Conservation (phyloP, 2,797 vertebrate species). For the Danio kyathit region DNA sequence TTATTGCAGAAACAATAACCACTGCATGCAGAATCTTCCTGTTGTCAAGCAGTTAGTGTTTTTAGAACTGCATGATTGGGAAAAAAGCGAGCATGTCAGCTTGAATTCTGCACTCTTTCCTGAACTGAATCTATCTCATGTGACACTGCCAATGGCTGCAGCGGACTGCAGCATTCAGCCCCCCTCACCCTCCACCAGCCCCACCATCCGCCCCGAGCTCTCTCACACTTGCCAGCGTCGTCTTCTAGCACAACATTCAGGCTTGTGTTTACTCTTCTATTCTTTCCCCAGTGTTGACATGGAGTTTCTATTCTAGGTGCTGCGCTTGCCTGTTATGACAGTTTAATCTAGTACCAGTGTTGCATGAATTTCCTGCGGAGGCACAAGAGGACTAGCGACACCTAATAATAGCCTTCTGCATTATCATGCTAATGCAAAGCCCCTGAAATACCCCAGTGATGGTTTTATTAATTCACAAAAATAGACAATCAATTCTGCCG, state of each 20-base stretch:
- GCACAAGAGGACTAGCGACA: background rate
- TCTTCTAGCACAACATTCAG: slow-evolving; percentile 20
- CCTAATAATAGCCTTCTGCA: slow-evolving; percentile 30
- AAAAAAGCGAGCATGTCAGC: slow-evolving; percentile 5
- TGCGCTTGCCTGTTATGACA: slow-evolving; percentile 40
- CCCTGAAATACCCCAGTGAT: background rate
- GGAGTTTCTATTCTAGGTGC: slow-evolving; percentile 40
- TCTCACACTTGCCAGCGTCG: slow-evolving; percentile 23
- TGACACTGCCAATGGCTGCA: slow-evolving; percentile 42
- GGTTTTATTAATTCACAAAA: background rate
- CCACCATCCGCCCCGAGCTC: slow-evolving; percentile 15
- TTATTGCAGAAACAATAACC: slow-evolving; percentile 1
- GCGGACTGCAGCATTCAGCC: slow-evolving; percentile 23
- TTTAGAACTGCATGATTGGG: background rate
- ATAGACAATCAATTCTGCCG: background rate
- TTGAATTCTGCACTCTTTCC: slow-evolving; percentile 3
- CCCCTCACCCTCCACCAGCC: slow-evolving; percentile 17
- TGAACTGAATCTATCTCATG: slow-evolving; percentile 28
- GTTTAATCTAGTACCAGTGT: slow-evolving; percentile 46
- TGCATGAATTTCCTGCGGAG: slow-evolving; percentile 41
- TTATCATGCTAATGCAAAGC: slow-evolving; percentile 40
- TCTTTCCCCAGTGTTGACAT: slow-evolving; percentile 35
- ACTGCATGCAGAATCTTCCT: slow-evolving; percentile 2
- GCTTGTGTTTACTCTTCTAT: slow-evolving; percentile 32
- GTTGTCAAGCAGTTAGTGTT: slow-evolving; percentile 12